These are phyloP conservation scores for Ellobius talpinus DNA, from an alignment of 2,113 vertebrate species.

Conservation along the genomic window DNA sequence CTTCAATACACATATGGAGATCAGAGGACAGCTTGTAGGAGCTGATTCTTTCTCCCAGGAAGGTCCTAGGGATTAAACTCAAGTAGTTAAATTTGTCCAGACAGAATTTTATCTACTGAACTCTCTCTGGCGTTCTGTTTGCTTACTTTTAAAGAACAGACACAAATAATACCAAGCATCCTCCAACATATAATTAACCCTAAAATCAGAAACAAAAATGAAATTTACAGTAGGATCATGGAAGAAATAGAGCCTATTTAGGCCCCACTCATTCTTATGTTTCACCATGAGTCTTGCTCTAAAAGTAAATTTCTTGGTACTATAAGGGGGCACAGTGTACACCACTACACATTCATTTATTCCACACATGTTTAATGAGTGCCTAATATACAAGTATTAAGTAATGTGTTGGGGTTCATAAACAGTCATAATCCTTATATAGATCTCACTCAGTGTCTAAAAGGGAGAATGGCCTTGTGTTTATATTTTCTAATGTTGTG, in stretches of 20 bases:
- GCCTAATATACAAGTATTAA: not conserved
- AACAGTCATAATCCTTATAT: not conserved
- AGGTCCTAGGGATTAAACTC: not conserved
- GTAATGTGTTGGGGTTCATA: not conserved
- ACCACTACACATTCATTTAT: not conserved
- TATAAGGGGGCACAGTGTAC: not conserved
- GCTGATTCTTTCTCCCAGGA: not conserved
- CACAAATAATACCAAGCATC: not conserved
- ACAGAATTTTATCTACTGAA: not conserved
- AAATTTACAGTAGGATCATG: not conserved
- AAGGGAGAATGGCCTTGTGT: not conserved
- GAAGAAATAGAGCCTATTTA: not conserved
- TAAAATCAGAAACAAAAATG: slow-evolving; percentile 21
- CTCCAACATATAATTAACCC: not conserved
- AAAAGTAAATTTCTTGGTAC: not conserved
- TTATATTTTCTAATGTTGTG: not conserved
- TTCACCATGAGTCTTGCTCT: not conserved
- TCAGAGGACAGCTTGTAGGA: not conserved
- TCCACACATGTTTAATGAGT: not conserved
- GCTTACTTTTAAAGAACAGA: not conserved
- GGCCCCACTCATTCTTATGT: not conserved
- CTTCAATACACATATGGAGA: not conserved
- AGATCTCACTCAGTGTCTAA: not conserved
- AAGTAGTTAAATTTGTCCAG: not conserved
- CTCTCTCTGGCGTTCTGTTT: not conserved